phyloP scores from a whole-genome alignment of 2,888 invertebrate genomes.

The Lycia hirtaria region DNA sequence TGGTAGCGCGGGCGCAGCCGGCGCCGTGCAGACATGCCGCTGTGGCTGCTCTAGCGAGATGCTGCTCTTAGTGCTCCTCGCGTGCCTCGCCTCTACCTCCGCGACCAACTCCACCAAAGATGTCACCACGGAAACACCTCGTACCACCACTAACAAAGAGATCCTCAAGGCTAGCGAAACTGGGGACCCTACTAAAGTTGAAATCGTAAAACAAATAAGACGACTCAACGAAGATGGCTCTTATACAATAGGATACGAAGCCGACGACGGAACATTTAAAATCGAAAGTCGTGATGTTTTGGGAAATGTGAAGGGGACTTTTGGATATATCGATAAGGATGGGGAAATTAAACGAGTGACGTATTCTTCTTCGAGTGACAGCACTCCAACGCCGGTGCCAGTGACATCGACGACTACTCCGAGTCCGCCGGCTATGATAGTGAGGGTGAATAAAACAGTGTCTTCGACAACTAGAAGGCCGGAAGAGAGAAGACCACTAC shows the following conservation, averaged over 20 bases:
- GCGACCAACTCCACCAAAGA: conserved; percentile 57
- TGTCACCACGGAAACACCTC: conserved; percentile 57
- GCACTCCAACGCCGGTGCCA: conserved; percentile 73
- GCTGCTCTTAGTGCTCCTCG: conserved; percentile 70
- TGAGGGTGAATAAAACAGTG: conserved; percentile 77
- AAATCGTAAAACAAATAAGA: conserved; percentile 93
- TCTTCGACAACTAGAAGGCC: conserved; percentile 80
- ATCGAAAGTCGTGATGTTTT: conserved; percentile 92
- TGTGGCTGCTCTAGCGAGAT: conserved; percentile 73
- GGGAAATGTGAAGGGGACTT: conserved; percentile 93
- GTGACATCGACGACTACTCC: conserved; percentile 66
- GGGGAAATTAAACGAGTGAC: conserved; percentile 93
- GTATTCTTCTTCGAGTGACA: conserved; percentile 86
- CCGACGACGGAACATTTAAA: conserved; percentile 94
- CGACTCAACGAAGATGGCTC: conserved; percentile 93
- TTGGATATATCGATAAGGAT: conserved; percentile 91
- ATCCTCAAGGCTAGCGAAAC: conserved; percentile 87
- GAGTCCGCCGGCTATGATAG: conserved; percentile 75
- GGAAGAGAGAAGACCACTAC: conserved; percentile 64
- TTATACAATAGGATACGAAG: conserved; percentile 94
- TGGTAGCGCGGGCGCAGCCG: conserved; percentile 68
- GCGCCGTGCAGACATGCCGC: conserved; percentile 79
- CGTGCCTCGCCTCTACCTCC: conserved; percentile 58
- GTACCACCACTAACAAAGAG: conserved; percentile 81
- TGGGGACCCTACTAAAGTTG: conserved; percentile 88